Evolutionary conservation across 2,888 invertebrate genomes (phyloP).

Genomic region (Keiferia lycopersicella): DNA sequence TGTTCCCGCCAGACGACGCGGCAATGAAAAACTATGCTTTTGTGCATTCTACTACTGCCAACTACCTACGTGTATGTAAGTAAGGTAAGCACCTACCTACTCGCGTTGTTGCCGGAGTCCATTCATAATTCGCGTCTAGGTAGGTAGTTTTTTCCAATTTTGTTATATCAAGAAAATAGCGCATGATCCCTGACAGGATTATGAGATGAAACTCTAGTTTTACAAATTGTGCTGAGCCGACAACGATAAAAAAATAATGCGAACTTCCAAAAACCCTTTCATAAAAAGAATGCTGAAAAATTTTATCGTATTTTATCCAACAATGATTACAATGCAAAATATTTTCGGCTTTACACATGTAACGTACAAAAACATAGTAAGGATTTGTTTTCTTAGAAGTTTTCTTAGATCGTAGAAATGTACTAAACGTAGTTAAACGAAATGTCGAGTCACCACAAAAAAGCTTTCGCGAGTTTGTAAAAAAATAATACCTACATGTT

Average conservation of each 20-base stretch:
- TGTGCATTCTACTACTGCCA: conserved; percentile 47
- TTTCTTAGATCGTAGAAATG: background rate
- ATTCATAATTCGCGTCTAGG: background rate
- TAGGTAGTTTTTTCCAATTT: too few relatives aligned
- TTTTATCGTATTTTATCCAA: too few relatives aligned
- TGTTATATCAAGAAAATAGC: too few relatives aligned
- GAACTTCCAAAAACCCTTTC: too few relatives aligned
- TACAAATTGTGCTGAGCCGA: too few relatives aligned
- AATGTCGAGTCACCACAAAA: background rate
- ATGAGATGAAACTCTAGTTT: too few relatives aligned
- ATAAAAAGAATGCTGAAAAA: too few relatives aligned
- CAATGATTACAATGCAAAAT: too few relatives aligned
- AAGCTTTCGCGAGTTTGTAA: background rate
- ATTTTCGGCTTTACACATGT: too few relatives aligned
- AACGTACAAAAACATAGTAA: too few relatives aligned
- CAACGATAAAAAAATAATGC: too few relatives aligned
- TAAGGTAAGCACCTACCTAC: conserved; percentile 37
- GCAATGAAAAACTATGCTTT: conserved; percentile 71
- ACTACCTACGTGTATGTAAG: conserved; percentile 19
- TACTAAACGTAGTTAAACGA: background rate
- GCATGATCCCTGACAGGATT: too few relatives aligned
- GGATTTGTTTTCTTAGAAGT: background rate
- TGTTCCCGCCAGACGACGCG: conserved; percentile 48
- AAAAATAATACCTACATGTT: background rate
- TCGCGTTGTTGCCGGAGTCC: conserved; percentile 37